Conservation (phyloP, 1,140 invertebrate genomes). For the Leptopilina boulardi region DNA sequence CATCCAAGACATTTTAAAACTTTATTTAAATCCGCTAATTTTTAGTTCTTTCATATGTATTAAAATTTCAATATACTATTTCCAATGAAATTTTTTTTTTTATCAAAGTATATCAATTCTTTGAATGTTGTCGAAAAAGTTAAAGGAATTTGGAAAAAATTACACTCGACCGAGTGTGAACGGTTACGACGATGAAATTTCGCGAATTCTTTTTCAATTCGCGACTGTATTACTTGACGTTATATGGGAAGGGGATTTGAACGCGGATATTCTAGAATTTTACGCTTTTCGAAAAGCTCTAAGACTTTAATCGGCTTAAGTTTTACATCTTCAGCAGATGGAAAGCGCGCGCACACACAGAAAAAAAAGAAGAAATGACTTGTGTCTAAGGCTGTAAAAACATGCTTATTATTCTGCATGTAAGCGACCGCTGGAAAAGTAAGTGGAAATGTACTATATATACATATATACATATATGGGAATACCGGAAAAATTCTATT, state of each 20-base stretch:
- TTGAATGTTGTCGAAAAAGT: too few species aligned
- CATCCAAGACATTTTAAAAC: too few species aligned
- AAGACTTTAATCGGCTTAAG: slow-evolving; percentile 13
- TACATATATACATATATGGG: too few species aligned
- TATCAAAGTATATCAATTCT: too few species aligned
- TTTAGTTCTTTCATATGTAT: too few species aligned
- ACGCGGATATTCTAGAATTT: slow-evolving; percentile 13
- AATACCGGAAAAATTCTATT: not conserved
- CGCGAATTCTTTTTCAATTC: not conserved
- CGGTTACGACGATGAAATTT: not conserved
- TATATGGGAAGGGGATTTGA: slow-evolving; percentile 15
- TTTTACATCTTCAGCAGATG: slow-evolving; percentile 24
- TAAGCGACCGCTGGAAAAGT: not conserved
- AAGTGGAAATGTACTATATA: not conserved
- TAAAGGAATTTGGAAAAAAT: too few species aligned
- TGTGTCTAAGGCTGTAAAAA: not conserved
- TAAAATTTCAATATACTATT: too few species aligned
- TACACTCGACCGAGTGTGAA: too few species aligned
- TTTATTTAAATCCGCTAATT: too few species aligned
- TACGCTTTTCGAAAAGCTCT: not conserved
- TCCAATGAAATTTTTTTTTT: too few species aligned
- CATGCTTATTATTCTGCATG: not conserved
- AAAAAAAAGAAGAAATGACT: not conserved
- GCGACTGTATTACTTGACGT: not conserved
- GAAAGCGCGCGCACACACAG: not conserved